phyloP scores from a whole-genome alignment of 2,888 invertebrate genomes.

The Rotaria magnacalcarata region DNA sequence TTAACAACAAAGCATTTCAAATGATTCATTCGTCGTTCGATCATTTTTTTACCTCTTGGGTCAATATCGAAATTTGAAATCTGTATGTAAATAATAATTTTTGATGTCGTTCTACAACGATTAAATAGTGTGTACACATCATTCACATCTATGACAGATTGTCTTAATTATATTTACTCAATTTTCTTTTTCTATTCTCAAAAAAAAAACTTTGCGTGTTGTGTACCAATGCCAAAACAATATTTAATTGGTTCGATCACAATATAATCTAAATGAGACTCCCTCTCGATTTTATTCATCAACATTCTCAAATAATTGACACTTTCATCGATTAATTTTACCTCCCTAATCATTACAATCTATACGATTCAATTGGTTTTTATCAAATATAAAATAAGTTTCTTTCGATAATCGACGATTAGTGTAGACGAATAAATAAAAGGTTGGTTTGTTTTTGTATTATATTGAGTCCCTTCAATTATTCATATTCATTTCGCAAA shows the following conservation, averaged over 20 bases:
- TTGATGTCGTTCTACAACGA: slow-evolving; percentile 28
- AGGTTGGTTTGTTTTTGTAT: background rate
- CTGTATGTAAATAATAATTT: slow-evolving; percentile 22
- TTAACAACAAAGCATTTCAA: background rate
- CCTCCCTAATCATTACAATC: background rate
- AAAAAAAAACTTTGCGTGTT: background rate
- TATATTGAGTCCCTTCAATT: background rate
- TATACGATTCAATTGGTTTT: background rate
- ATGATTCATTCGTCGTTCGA: background rate
- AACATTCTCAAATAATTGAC: slow-evolving; percentile 26
- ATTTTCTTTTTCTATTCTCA: slow-evolving; percentile 29
- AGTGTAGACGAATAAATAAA: background rate
- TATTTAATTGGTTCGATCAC: slow-evolving; percentile 2
- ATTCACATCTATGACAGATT: slow-evolving; percentile 22
- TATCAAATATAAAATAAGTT: slow-evolving; percentile 8
- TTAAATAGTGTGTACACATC: slow-evolving; percentile 22
- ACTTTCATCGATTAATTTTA: background rate
- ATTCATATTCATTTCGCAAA: background rate
- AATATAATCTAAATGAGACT: background rate
- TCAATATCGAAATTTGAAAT: slow-evolving; percentile 28
- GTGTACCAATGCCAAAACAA: too few species aligned
- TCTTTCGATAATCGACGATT: background rate
- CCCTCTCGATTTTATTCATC: background rate
- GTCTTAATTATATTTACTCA: slow-evolving; percentile 29
- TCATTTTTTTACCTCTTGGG: background rate